Percentiles rank a stretch among this genome's conserved stretches.
phyloP scores from a whole-genome alignment of 92 coral and sea anemone genomes.

The Phenganax subtilis region DNA sequence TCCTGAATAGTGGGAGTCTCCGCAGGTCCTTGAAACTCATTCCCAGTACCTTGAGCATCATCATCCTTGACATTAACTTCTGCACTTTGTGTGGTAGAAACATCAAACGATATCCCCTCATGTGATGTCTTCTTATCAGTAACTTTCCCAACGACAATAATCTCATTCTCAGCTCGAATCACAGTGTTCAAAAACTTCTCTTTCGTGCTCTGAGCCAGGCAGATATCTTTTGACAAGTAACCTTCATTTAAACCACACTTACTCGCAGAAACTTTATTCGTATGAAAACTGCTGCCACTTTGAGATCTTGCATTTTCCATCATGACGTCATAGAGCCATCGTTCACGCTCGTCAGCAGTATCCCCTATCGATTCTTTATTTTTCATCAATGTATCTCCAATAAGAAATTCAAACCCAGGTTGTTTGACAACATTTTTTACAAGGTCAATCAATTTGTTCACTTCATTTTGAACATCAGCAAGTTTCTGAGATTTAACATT shows the following conservation, averaged over 20 bases:
- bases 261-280: not conserved
- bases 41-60: not conserved
- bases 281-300: not conserved
- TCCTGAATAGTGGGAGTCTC: not conserved
- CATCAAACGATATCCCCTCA: not conserved
- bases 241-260: not conserved
- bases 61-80: not conserved
- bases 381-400: not conserved
- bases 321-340: conserved; percentile 28
- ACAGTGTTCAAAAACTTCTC: not conserved
- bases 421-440: conserved; percentile 27
- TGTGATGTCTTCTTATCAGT: not conserved
- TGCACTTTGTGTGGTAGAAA: not conserved
- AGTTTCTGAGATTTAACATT: not conserved
- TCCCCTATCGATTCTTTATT: conserved; percentile 8
- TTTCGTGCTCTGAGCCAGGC: not conserved
- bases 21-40: not conserved
- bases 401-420: conserved; percentile 34
- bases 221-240: not conserved
- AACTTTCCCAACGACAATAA: not conserved
- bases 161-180: not conserved
- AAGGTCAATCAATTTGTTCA: conserved; percentile 20
- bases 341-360: conserved; percentile 11
- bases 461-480: not conserved
- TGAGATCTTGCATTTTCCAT: not conserved